Evolutionary conservation across 2,113 vertebrate genomes (phyloP).

Genomic region (Trematomus loennbergii): DNA sequence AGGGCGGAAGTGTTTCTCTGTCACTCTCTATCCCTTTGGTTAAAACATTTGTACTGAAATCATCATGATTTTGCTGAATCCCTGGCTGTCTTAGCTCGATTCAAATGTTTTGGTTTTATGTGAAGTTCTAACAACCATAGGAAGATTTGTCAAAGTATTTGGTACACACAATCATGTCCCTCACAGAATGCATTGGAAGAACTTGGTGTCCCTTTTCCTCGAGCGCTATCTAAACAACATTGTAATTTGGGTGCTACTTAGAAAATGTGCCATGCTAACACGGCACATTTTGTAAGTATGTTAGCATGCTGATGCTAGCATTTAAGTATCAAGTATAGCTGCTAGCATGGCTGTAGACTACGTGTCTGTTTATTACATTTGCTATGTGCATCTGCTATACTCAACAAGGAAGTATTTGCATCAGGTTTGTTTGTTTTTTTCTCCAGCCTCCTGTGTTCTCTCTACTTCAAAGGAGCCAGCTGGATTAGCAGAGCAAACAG

Average conservation of each 20-base stretch:
- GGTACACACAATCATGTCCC: not conserved
- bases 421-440: not conserved
- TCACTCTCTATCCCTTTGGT: not conserved
- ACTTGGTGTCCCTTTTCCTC: not conserved
- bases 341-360: not conserved
- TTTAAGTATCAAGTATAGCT: not conserved
- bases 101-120: too few relatives aligned
- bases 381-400: not conserved
- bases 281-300: not conserved
- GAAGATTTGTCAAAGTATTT: not conserved
- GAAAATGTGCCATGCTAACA: not conserved
- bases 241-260: not conserved
- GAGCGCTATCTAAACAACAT: not conserved
- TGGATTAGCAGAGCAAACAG: constrained; percentile 58
- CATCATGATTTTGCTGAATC: not conserved
- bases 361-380: too few relatives aligned
- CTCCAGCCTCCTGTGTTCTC: constrained; percentile 24
- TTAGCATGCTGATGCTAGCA: not conserved
- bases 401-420: not conserved
- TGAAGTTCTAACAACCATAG: not conserved
- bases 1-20: not conserved
- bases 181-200: not conserved
- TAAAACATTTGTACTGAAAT: not conserved
- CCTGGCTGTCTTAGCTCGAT: not conserved
- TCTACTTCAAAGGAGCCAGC: constrained; percentile 52